These are phyloP conservation scores for Papilio glaucus DNA, from an alignment of 1,140 invertebrate genomes.

Conservation along the genomic window DNA sequence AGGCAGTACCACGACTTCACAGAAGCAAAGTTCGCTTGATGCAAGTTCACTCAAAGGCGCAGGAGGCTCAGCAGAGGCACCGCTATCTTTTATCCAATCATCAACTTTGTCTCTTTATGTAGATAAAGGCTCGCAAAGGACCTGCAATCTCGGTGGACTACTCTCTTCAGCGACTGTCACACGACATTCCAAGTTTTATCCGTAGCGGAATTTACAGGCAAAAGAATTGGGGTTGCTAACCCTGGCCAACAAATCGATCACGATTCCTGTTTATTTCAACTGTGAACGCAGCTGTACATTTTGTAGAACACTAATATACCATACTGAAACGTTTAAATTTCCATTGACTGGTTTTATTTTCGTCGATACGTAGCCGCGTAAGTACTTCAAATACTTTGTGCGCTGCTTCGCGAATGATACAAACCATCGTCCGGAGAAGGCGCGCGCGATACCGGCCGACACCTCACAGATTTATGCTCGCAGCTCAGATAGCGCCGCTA, in stretches of 20 bases:
- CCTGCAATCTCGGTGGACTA: no score
- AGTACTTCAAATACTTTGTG: conserved; percentile 67
- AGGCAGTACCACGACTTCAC: no score
- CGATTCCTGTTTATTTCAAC: no score
- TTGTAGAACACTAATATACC: conserved; percentile 1
- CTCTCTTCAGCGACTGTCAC: no score
- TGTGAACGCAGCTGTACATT: neutral
- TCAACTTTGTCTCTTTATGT: no score
- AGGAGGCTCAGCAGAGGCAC: no score
- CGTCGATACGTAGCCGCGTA: conserved; percentile 39
- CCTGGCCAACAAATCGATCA: neutral
- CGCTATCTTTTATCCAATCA: no score
- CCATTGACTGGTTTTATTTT: conserved; percentile 28
- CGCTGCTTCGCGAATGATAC: conserved; percentile 79
- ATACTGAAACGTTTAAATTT: conserved; percentile 22
- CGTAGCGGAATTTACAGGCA: no score
- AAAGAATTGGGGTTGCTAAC: neutral
- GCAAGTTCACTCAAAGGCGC: no score
- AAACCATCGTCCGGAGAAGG: conserved; percentile 75
- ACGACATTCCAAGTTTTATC: no score
- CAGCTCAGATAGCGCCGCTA: conserved; percentile 65
- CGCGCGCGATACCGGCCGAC: conserved; percentile 73
- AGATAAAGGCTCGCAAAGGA: no score
- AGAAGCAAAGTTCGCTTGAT: no score
- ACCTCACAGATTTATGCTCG: conserved; percentile 76